Evolutionary conservation across 2,797 vertebrate species (phyloP).

Genomic region (Pterois miles): DNA sequence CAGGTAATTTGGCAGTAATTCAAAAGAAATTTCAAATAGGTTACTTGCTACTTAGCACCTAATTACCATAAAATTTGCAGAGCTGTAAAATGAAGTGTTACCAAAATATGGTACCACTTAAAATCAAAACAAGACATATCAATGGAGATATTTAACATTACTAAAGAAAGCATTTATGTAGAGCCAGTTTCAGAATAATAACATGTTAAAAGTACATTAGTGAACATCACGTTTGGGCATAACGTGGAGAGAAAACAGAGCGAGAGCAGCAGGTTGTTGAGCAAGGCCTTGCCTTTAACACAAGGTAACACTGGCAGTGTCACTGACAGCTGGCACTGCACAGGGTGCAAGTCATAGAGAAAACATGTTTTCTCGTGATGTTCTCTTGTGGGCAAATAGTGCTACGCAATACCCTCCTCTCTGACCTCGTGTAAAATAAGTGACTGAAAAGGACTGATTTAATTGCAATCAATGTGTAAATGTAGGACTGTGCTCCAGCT

Average conservation of each 20-base stretch:
- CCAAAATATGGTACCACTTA: neutral
- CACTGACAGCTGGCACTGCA: slow-evolving; percentile 48
- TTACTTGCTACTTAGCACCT: too few species aligned
- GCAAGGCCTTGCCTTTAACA: slow-evolving; percentile 37
- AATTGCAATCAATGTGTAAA: slow-evolving; percentile 16
- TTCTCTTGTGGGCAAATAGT: slow-evolving; percentile 68
- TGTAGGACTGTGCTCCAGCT: neutral
- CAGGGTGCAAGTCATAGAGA: slow-evolving; percentile 49
- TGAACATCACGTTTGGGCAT: neutral
- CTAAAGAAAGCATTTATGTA: neutral
- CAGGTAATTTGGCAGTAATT: too few species aligned
- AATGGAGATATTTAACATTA: neutral
- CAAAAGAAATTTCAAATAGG: too few species aligned
- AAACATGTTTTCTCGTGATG: slow-evolving; percentile 76
- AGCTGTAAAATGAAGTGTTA: too few species aligned
- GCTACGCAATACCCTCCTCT: slow-evolving; percentile 49
- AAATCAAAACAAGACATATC: neutral
- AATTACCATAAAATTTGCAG: too few species aligned
- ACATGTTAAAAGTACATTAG: neutral
- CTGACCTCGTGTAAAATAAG: slow-evolving; percentile 49
- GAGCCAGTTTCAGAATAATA: neutral
- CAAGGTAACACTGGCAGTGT: slow-evolving; percentile 52
- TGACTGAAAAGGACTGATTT: slow-evolving; percentile 17
- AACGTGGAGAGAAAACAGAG: neutral
- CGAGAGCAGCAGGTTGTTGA: slow-evolving; percentile 28